Base-by-base conservation (phyloP, 35 echinoderm and acorn worm species). In the Acanthaster planci region DNA sequence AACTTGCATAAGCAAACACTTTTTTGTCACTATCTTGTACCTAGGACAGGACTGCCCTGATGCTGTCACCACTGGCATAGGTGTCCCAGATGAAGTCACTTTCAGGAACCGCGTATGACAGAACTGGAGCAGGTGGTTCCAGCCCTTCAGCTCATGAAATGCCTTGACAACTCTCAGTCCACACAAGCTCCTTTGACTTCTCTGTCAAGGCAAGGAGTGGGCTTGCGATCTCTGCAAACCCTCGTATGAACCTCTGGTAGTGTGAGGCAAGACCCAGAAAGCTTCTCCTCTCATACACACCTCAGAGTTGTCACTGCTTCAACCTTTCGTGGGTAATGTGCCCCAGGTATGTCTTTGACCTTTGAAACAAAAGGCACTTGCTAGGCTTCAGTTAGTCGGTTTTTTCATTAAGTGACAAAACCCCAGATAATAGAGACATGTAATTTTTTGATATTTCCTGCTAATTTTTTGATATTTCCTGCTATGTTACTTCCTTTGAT, bases 21-120 rank as follows among this genome's bases (percentile, higher is more conserved):
- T 77, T 89, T 39, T 89, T 86, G 5, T 53, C 56, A 30, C 92
- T 87, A 68, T 81, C 87, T 59, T 90, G 81, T 37, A 58, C 42
- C 40, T n/a, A n/a, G n/a, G 82, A 89, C 76, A 90, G 85, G n/a
- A 94, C 92, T 59, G 81, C 76, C 32, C 82, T 87, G 35, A 90
- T 85, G 1, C 68, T 56, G 36, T 58, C 35, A 40, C 76, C 37
- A 40, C 86, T 83, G 18, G 86, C 86, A 81, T 88, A 77, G 32
- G 86, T 88, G 78, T 88, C 86, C 14, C 83, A 77, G 38, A 88
- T 36, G 3, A 82, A 88, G n/a, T 88, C 5, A 30, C 52, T 77
- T 17, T 80, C 86, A 52, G 37, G 38, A 0, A 38, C 51, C 0
- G 86, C 77, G 77, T 81, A 88, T 27, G 86, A n/a, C 40, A 85